Percentiles rank a stretch among this genome's conserved stretches.
Evolutionary conservation across 2,888 invertebrate genomes (phyloP).

Genomic region (Spisula solida): DNA sequence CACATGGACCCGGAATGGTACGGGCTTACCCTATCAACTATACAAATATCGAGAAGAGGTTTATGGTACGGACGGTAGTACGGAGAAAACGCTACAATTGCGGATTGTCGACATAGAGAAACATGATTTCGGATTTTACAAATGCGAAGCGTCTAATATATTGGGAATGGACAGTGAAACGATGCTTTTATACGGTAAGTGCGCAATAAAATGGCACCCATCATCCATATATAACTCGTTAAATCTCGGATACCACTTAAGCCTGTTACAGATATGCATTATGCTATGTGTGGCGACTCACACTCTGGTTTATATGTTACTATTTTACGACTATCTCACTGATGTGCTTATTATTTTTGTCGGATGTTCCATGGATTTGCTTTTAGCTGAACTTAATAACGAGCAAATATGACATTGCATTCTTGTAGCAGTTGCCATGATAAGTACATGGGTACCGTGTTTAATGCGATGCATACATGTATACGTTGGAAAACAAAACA

Average conservation of each 20-base stretch:
- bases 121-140: constrained; percentile 77
- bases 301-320: not conserved
- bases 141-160: constrained; percentile 75
- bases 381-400: no score
- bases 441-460: no score
- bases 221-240: not conserved
- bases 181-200: constrained; percentile 77
- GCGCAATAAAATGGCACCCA: not conserved
- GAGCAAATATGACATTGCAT: no score
- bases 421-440: no score
- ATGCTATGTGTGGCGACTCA: no score
- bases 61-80: constrained; percentile 72
- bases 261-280: not conserved
- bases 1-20: constrained; percentile 78
- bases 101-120: constrained; percentile 73
- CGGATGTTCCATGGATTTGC: no score
- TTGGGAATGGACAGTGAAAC: constrained; percentile 73
- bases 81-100: constrained; percentile 74
- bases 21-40: constrained; percentile 63
- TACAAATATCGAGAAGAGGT: constrained; percentile 73
- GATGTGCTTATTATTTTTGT: no score
- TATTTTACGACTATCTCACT: not conserved
- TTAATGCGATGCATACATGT: no score
- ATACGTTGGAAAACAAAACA: no score
- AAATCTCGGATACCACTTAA: not conserved